phyloP scores from a whole-genome alignment of 2,888 invertebrate genomes.

The Aphodius granarius region DNA sequence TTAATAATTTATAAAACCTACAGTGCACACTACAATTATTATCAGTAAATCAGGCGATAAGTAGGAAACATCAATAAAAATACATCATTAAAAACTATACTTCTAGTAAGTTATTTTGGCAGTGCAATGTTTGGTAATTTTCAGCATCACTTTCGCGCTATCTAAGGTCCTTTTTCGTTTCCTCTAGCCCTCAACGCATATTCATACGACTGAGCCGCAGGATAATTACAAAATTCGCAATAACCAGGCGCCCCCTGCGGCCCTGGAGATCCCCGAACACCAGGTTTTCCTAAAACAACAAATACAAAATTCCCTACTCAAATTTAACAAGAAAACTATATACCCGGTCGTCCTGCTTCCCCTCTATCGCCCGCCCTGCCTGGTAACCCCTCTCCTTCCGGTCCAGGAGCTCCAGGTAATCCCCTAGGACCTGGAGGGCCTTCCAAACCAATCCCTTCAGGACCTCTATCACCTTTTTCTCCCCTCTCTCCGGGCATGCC shows the following conservation, averaged over 20 bases:
- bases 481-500: constrained; percentile 70
- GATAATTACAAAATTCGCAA: constrained; percentile 67
- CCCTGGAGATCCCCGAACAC: constrained; percentile 64
- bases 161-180: constrained; percentile 61
- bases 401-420: constrained; percentile 68
- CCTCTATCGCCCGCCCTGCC: constrained; percentile 80
- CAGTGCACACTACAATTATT: neutral
- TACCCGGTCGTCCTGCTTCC: constrained; percentile 73
- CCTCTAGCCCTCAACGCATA: constrained; percentile 56
- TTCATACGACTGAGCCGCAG: constrained; percentile 57
- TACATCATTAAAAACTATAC: neutral
- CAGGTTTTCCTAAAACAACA: constrained; percentile 42
- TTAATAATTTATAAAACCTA: neutral
- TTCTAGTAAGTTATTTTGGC: constrained; percentile 19
- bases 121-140: constrained; percentile 14
- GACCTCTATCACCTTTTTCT: constrained; percentile 72
- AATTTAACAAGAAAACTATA: neutral
- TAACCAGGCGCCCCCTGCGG: constrained; percentile 66
- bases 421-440: constrained; percentile 76
- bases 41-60: neutral
- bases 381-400: constrained; percentile 63
- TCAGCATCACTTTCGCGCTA: neutral
- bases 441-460: constrained; percentile 72
- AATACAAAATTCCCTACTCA: too few species aligned
- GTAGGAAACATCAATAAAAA: neutral